Conservation (phyloP, 2,888 invertebrate genomes). For the Drosophila falleni region DNA sequence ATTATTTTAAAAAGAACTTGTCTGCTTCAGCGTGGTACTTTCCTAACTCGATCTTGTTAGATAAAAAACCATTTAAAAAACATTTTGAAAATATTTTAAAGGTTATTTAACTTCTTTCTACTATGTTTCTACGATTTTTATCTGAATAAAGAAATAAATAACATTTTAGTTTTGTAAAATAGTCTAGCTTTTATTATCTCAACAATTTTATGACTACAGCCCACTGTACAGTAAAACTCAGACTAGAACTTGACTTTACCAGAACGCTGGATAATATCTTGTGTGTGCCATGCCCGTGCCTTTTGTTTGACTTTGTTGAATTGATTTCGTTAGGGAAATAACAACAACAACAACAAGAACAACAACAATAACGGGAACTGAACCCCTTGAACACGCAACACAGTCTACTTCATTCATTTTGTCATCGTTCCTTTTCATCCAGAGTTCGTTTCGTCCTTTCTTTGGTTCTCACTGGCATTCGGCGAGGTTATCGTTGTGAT, state of each 20-base stretch:
- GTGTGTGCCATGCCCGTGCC: constrained; percentile 55
- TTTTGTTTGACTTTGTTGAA: constrained; percentile 81
- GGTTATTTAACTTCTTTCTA: not conserved
- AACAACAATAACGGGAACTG: constrained; percentile 46
- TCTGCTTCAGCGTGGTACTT: too few relatives aligned
- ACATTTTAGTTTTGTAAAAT: not conserved
- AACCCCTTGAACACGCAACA: constrained; percentile 51
- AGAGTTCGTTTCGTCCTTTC: constrained; percentile 17
- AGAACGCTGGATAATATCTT: constrained; percentile 39
- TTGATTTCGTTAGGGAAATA: constrained; percentile 78
- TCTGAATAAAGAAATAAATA: not conserved
- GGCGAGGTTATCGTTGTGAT: constrained; percentile 64
- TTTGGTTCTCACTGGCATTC: constrained; percentile 22
- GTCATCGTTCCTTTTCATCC: constrained; percentile 5
- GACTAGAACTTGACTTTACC: constrained; percentile 57
- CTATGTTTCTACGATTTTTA: not conserved
- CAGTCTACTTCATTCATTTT: constrained; percentile 21
- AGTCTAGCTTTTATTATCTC: not conserved
- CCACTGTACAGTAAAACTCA: constrained; percentile 39
- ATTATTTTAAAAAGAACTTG: too few relatives aligned
- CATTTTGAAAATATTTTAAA: not conserved
- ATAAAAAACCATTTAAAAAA: not conserved
- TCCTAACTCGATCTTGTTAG: not conserved
- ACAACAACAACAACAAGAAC: constrained; percentile 50
- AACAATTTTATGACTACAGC: not conserved